Evolutionary conservation across 2,113 vertebrate species (phyloP), one percentile per base, ranked within the genome.

Genomic region (Salvelinus fontinalis): DNA sequence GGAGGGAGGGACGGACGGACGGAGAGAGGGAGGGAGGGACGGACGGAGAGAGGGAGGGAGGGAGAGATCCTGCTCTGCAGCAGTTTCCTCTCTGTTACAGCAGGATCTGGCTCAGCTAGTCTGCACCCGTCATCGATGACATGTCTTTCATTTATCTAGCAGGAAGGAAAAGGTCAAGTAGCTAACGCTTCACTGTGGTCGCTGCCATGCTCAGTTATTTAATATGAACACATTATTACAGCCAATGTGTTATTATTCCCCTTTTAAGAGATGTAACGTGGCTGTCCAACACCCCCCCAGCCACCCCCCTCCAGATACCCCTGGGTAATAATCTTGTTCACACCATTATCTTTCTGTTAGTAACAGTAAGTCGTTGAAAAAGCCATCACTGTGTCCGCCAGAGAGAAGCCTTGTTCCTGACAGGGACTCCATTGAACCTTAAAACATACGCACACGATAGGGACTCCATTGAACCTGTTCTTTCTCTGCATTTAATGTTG

Each of bases 131-230:
- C 76, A 65, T 71, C 75, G 79, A 85, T 20, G 81, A 79, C 27
- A 49, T 82, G 83, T 82, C 87, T 84, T 87, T 80, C 78, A 82
- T 91, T 88, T 87, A 90, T 90, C 81, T 79, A 78, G 82, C 84
- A 75, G 86, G 78, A 78, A 86, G 77, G 20, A 49, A 92, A 93
- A 93, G 92, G 90, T 93, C 91, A 92, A 85, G 84, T 81, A 74
- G 75, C 26, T 13, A 22, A 13, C n/a, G 73, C 34, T n/a, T 67
- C 57, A 48, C 54, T 59, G 22, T 51, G 49, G 69, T 79, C 26
- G 74, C 51, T 49, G 70, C 39, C 78, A 81, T 82, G 81, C 80
- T 85, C 64, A 44, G 82, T 44, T 83, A 82, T 87, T 87, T 87
- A 88, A 89, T 83, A 78, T 69, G 81, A 80, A 85, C 80, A 82